Evolutionary conservation across 2,888 invertebrate genomes (phyloP).

Genomic region (Parapristionchus giblindavisi): DNA sequence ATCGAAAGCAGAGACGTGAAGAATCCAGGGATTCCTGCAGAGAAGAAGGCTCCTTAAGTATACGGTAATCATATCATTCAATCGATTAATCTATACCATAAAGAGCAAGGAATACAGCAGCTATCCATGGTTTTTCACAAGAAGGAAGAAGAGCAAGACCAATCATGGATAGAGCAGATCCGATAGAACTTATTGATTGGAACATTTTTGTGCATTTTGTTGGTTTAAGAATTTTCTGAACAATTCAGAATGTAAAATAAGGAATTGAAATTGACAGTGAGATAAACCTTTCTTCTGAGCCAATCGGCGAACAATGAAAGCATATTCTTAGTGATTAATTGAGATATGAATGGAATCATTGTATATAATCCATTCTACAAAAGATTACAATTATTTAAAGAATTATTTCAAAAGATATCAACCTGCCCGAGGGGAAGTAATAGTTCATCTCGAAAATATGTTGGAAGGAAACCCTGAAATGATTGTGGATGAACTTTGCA

Average conservation of each 20-base stretch:
- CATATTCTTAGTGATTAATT: constrained; percentile 23
- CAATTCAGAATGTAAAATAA: too few relatives aligned
- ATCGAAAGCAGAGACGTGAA: constrained; percentile 37
- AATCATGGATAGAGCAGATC: constrained; percentile 22
- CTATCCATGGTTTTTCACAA: constrained; percentile 35
- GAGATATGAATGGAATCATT: constrained; percentile 35
- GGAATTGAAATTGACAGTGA: too few relatives aligned
- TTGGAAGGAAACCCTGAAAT: constrained; percentile 34
- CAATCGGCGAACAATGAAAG: constrained; percentile 6
- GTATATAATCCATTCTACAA: constrained; percentile 31
- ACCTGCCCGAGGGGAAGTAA: constrained; percentile 30
- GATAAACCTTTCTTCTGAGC: constrained; percentile 21
- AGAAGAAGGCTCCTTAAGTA: constrained; percentile 31
- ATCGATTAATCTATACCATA: constrained; percentile 22
- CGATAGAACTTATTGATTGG: constrained; percentile 32
- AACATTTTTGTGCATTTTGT: constrained; percentile 18
- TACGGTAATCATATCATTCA: too few relatives aligned
- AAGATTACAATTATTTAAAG: background rate
- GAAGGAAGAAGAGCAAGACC: constrained; percentile 31
- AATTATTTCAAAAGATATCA: background rate
- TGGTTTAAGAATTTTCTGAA: constrained; percentile 23
- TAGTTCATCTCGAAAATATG: constrained; percentile 35
- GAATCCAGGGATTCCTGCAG: constrained; percentile 32
- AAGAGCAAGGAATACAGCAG: constrained; percentile 26
- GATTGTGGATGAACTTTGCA: too few relatives aligned